phyloP scores from a whole-genome alignment of 2,888 invertebrate species.

The Plusia festucae region DNA sequence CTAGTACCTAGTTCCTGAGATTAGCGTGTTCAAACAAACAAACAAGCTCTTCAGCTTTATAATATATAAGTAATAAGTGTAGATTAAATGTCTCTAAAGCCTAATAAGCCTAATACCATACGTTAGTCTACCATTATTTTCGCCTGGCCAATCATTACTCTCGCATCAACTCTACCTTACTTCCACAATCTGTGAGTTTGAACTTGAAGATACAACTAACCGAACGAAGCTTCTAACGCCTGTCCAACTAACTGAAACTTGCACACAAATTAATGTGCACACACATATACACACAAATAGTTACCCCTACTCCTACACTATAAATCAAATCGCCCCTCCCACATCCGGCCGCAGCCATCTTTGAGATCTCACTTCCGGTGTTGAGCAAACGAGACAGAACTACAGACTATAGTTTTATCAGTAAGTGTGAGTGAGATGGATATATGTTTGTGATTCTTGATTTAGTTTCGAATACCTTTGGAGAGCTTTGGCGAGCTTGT shows the following conservation, averaged over 20 bases:
- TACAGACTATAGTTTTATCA: conserved; percentile 59
- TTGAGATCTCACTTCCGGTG: conserved; percentile 86
- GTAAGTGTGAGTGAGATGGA: conserved; percentile 58
- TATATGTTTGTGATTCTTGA: conserved; percentile 66
- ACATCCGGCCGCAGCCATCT: conserved; percentile 87
- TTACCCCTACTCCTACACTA: conserved; percentile 71
- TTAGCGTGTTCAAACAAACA: too few species aligned
- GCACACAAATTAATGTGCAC: conserved; percentile 56
- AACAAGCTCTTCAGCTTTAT: too few species aligned
- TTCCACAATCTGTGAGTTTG: conserved; percentile 13
- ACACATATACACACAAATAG: conserved; percentile 40
- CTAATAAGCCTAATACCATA: too few species aligned
- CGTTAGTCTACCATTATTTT: too few species aligned
- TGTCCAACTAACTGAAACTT: conserved; percentile 44
- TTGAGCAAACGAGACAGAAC: conserved; percentile 65
- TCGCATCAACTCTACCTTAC: conserved; percentile 9
- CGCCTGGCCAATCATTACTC: too few species aligned
- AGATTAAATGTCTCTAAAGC: too few species aligned
- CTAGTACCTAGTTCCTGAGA: too few species aligned
- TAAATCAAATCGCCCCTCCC: conserved; percentile 87
- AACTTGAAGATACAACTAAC: conserved; percentile 43
- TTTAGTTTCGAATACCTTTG: conserved; percentile 42
- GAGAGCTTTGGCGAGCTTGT: conserved; percentile 35
- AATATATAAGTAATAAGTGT: too few species aligned
- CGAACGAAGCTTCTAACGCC: conserved; percentile 15